These are phyloP conservation scores for Achlya flavicornis DNA, from an alignment of 2,888 invertebrate genomes.

Conservation along the genomic window DNA sequence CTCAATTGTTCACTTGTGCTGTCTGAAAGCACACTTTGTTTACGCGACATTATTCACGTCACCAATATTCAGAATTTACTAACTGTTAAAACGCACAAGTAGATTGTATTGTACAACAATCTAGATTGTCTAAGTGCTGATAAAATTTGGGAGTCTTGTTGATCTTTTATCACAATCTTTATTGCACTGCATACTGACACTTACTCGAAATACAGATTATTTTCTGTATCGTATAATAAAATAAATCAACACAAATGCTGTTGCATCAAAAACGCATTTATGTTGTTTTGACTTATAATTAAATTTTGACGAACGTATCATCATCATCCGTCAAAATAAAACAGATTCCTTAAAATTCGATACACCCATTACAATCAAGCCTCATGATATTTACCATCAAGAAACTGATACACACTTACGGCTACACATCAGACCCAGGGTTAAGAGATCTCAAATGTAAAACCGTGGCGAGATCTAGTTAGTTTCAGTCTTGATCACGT, in stretches of 20 bases:
- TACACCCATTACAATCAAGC: no score
- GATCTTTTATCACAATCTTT: slow-evolving; percentile 3
- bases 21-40: background rate
- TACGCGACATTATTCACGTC: background rate
- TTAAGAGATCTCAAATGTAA: no score
- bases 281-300: no score
- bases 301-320: no score
- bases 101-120: background rate
- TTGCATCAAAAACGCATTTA: background rate
- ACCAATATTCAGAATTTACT: background rate
- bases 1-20: slow-evolving; percentile 8
- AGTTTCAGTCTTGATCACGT: no score
- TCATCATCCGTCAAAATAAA: no score
- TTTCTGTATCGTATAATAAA: background rate
- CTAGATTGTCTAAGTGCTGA: background rate
- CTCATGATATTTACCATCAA: no score
- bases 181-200: background rate
- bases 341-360: no score
- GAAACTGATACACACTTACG: no score
- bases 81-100: background rate
- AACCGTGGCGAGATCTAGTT: no score
- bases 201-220: slow-evolving; percentile 2
- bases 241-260: no score
- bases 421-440: no score
- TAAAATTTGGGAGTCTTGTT: background rate